Percentiles rank a stretch among this genome's conserved stretches.
These are phyloP conservation scores for Nyctalus aviator DNA, from an alignment of 2,797 vertebrate genomes.

Conservation along the genomic window DNA sequence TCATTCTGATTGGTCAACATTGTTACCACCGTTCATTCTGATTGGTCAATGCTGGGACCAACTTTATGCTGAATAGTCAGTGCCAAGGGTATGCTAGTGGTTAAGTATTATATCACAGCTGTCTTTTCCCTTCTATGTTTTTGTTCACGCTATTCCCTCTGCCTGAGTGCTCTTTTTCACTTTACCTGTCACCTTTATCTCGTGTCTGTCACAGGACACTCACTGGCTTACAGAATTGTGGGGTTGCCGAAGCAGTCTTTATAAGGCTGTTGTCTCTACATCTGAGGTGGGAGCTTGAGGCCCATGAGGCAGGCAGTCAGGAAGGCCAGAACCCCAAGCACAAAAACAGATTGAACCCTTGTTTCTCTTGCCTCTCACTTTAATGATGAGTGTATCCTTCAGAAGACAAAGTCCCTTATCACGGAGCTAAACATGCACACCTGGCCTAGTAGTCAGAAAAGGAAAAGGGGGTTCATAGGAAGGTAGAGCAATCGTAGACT, in stretches of 20 bases:
- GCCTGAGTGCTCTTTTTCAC: background rate
- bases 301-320: background rate
- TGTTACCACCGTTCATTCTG: background rate
- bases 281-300: background rate
- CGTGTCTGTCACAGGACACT: background rate
- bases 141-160: background rate
- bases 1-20: background rate
- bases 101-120: too few relatives aligned
- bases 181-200: background rate
- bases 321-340: background rate
- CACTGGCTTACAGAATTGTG: background rate
- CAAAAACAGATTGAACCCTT: background rate
- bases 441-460: background rate
- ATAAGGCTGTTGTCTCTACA: background rate
- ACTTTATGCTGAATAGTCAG: background rate
- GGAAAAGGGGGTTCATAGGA: background rate
- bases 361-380: background rate
- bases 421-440: background rate
- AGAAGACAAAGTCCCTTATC: background rate
- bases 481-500: background rate
- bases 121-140: background rate
- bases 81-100: too few relatives aligned
- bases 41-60: background rate
- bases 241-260: background rate
- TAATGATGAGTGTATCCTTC: background rate